Percentiles rank a stretch among this genome's conserved stretches.
Evolutionary conservation across 1,140 invertebrate species (phyloP).

Genomic region (Tetramorium simillimum): DNA sequence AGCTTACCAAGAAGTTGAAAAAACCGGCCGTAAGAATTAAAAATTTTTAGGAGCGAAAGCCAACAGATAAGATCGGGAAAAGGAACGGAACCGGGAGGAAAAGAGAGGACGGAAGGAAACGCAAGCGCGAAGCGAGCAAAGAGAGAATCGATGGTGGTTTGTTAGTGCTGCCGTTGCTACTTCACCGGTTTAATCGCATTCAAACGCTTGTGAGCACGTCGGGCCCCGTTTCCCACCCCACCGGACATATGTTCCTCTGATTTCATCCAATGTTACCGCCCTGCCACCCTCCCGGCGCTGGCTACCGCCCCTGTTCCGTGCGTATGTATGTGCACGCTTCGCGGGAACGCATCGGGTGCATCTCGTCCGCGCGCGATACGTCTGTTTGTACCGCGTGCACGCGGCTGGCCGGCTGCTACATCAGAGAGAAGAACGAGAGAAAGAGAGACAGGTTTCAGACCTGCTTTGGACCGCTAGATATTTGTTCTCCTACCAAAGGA

Average conservation of each 20-base stretch:
- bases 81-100: too few relatives aligned
- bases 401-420: neutral
- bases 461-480: constrained; percentile 29
- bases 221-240: neutral
- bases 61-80: neutral
- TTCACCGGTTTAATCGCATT: constrained; percentile 51
- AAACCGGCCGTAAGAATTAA: neutral
- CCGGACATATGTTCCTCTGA: constrained; percentile 38
- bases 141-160: constrained; percentile 20
- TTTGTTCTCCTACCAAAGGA: constrained; percentile 13
- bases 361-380: neutral
- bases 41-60: neutral
- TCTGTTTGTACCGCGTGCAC: neutral
- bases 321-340: constrained; percentile 23
- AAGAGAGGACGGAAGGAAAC: neutral
- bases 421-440: neutral
- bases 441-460: too few relatives aligned
- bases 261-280: constrained; percentile 41
- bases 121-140: constrained; percentile 4
- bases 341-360: constrained; percentile 26
- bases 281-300: neutral
- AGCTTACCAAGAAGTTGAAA: too few relatives aligned
- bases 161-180: constrained; percentile 37
- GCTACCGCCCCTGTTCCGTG: neutral
- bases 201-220: constrained; percentile 51